Conservation (phyloP, 1,140 invertebrate genomes). For the Formica exsecta region DNA sequence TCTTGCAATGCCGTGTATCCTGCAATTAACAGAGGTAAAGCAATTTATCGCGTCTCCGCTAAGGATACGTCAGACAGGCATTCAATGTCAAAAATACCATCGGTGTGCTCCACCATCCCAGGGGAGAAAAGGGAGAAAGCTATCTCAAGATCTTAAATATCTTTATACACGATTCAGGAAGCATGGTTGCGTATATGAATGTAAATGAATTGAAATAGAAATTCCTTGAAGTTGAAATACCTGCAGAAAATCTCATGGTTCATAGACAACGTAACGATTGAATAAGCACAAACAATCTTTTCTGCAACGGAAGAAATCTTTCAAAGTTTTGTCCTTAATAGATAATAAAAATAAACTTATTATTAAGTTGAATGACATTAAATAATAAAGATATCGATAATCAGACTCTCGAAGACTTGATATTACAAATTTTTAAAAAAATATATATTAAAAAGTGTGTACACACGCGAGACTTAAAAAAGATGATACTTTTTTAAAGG, state of each 20-base stretch:
- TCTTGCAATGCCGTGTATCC: constrained; percentile 22
- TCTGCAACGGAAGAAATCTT: background rate
- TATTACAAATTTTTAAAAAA: background rate
- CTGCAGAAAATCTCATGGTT: background rate
- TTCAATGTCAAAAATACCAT: constrained; percentile 35
- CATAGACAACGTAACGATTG: background rate
- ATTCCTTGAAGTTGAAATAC: constrained; percentile 25
- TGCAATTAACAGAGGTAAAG: background rate
- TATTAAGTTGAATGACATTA: background rate
- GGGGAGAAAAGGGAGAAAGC: background rate
- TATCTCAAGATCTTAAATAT: constrained; percentile 20
- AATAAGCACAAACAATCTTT: background rate
- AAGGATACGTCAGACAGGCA: background rate
- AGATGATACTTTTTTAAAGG: background rate
- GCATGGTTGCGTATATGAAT: constrained; percentile 6
- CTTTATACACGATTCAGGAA: constrained; percentile 37
- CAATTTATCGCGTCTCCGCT: constrained; percentile 43
- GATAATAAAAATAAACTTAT: background rate
- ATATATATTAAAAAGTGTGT: background rate
- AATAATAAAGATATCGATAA: too few species aligned
- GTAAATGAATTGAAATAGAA: constrained; percentile 38
- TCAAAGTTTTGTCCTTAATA: background rate
- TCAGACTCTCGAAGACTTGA: too few species aligned
- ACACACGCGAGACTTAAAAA: background rate
- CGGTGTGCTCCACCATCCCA: background rate